These are phyloP conservation scores for Cairina moschata DNA, from an alignment of 2,113 vertebrate genomes.

Conservation along the genomic window DNA sequence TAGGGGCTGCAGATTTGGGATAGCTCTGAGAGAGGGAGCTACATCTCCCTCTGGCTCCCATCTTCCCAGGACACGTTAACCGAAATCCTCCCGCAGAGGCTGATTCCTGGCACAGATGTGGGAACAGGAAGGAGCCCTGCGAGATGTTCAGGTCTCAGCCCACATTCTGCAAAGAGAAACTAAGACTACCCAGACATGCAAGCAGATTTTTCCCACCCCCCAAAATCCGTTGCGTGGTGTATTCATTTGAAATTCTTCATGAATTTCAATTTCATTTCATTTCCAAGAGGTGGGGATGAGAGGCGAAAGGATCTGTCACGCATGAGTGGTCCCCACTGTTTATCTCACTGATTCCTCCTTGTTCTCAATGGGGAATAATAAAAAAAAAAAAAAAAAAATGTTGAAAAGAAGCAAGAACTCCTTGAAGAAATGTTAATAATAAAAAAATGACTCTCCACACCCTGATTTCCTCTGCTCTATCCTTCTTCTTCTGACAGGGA, in stretches of 20 bases:
- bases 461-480: background rate
- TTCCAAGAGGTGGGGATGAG: background rate
- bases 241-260: background rate
- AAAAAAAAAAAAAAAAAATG: background rate
- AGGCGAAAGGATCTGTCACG: background rate
- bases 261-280: background rate
- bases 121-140: conserved; percentile 47
- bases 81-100: background rate
- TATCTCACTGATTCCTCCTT: background rate
- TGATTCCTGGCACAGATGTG: background rate
- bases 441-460: background rate
- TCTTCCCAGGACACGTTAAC: conserved; percentile 26
- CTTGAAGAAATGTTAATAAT: background rate
- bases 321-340: background rate
- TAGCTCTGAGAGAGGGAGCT: background rate
- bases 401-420: background rate
- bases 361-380: background rate
- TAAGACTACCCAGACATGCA: background rate
- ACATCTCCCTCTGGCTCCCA: background rate
- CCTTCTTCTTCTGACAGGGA: background rate
- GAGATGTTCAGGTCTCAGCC: conserved; percentile 41
- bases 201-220: background rate
- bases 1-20: background rate
- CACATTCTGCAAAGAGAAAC: background rate
- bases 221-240: background rate